Conservation (phyloP, 2,888 invertebrate genomes). For the Tipula lateralis region DNA sequence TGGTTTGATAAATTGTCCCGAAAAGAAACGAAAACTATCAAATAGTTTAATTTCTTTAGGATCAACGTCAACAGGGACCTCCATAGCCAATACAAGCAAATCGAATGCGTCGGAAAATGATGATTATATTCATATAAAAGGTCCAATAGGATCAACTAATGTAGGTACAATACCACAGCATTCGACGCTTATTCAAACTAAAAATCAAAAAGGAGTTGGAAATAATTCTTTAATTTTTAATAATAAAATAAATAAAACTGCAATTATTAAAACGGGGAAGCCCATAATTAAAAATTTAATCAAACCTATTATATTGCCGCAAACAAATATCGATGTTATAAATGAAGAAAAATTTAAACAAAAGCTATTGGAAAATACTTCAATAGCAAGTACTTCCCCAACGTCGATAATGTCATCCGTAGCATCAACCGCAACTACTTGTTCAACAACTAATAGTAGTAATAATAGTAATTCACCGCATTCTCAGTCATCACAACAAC, state of each 20-base stretch:
- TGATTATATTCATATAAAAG: conserved; percentile 35
- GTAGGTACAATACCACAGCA: conserved; percentile 57
- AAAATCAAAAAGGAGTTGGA: conserved; percentile 37
- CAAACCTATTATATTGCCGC: conserved; percentile 40
- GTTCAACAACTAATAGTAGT: background rate
- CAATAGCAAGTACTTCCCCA: conserved; percentile 27
- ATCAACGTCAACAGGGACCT: background rate
- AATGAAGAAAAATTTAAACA: conserved; percentile 57
- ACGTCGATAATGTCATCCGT: background rate
- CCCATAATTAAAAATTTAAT: conserved; percentile 40
- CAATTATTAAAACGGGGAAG: conserved; percentile 30
- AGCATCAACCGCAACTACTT: background rate
- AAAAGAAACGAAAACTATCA: conserved; percentile 33
- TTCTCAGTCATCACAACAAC: conserved; percentile 9
- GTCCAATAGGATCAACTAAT: conserved; percentile 61
- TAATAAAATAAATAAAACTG: conserved; percentile 30
- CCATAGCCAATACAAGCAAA: conserved; percentile 27
- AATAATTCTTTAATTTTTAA: conserved; percentile 27
- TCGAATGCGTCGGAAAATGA: background rate
- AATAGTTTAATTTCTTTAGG: background rate
- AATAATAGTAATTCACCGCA: background rate
- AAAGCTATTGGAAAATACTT: conserved; percentile 51
- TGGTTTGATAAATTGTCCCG: conserved; percentile 34
- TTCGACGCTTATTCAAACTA: conserved; percentile 36
- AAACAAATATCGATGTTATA: conserved; percentile 49